These are phyloP conservation scores for Lamprologus speciosus DNA, from an alignment of 2,113 vertebrate species.

Conservation along the genomic window DNA sequence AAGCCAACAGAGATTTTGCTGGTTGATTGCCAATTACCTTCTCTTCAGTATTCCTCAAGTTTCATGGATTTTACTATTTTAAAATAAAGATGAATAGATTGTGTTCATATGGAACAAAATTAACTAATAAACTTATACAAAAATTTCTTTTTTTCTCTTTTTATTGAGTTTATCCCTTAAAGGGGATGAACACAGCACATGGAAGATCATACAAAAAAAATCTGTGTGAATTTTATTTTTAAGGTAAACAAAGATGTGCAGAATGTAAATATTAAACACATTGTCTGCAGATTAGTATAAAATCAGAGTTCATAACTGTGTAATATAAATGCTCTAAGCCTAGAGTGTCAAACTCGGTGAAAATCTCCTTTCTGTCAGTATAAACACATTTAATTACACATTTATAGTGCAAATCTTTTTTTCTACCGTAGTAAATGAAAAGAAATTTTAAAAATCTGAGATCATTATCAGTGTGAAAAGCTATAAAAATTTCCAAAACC, in stretches of 20 bases:
- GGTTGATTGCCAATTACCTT: constrained; percentile 15
- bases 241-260: accelerated
- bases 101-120: background rate
- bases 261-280: background rate
- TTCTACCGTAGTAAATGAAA: background rate
- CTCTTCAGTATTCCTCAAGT: background rate
- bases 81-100: constrained; percentile 37
- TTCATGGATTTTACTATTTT: constrained; percentile 20
- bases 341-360: background rate
- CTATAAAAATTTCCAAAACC: too few species aligned
- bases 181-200: background rate
- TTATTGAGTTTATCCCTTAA: accelerated
- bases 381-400: background rate
- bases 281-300: background rate
- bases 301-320: background rate
- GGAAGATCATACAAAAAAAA: background rate
- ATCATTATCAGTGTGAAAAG: too few species aligned
- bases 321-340: background rate
- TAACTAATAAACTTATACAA: too few species aligned
- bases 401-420: background rate
- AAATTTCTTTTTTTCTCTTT: background rate
- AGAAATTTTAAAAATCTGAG: background rate
- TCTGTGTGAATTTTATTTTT: accelerated
- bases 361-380: background rate
- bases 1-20: constrained; percentile 36